Evolutionary conservation across 1,140 invertebrate genomes (phyloP).

Genomic region (Ostrea denselamellosa): DNA sequence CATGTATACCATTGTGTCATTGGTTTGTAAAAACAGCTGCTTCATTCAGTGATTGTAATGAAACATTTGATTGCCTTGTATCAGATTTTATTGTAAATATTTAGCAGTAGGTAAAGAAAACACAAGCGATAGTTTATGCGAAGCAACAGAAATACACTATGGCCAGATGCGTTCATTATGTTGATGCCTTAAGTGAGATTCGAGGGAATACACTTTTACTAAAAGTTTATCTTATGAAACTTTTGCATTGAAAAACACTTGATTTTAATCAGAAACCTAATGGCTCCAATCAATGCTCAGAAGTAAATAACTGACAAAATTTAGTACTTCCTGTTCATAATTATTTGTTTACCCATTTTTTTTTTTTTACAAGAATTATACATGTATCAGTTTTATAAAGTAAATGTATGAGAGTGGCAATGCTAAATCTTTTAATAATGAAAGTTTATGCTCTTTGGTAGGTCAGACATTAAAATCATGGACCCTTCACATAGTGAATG

Average conservation of each 20-base stretch:
- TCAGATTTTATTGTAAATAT: slow-evolving; percentile 37
- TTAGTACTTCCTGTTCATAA: background rate
- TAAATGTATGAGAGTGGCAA: background rate
- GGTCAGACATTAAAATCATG: slow-evolving; percentile 78
- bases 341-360: background rate
- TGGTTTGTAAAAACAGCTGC: slow-evolving; percentile 37
- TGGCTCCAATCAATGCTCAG: background rate
- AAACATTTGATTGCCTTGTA: slow-evolving; percentile 33
- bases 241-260: background rate
- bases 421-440: background rate
- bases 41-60: slow-evolving; percentile 30
- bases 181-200: background rate
- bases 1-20: slow-evolving; percentile 33
- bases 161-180: background rate
- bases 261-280: background rate
- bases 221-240: background rate
- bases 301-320: background rate
- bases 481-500: slow-evolving; percentile 75
- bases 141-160: background rate
- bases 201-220: background rate
- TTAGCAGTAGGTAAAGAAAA: slow-evolving; percentile 32
- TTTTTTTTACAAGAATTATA: background rate
- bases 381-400: background rate
- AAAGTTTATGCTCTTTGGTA: slow-evolving; percentile 33
- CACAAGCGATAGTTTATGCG: background rate